Evolutionary conservation across 2,888 invertebrate species (phyloP), one percentile per base, ranked within the genome.

Genomic region (Litoditis marina): DNA sequence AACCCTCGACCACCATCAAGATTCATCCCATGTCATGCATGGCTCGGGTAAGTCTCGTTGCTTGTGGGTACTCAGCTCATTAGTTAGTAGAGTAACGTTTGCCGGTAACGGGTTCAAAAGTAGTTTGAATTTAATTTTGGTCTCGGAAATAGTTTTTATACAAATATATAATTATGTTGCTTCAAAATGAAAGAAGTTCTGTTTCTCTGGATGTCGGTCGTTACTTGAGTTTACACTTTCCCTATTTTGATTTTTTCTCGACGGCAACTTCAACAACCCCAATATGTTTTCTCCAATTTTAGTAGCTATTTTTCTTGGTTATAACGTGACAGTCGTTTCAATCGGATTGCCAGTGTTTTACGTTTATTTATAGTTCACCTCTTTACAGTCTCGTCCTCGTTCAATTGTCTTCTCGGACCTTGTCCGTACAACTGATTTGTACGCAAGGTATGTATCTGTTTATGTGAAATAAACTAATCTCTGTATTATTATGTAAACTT

Each of bases 351-450:
- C 2, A 2, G 1, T 39, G 11, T 11, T 8, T 6, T 27, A 32
- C 19, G 5, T 16, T 51, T 11, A 22, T 44, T 46, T 64, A n/a
- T n/a, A 39, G n/a, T 39, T n/a, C 11, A 39, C 25, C 8, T 44
- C 5, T 22, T 65, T 65, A 42, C 62, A 66, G 69, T 73, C 72
- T 2, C 66, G 65, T 44, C 70, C 71, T 2, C 60, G 63, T 2
- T 65, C 57, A 49, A 65, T 82, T 50, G 80, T 82, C 28, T 82
- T 78, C 67, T 69, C 76, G 3, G 77, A 80, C 30, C 67, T 82
- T 49, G 67, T 81, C 49, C 66, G 68, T 52, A 80, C 79, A 6
- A 74, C 58, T 8, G 78, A 80, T 62, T 54, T 77, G 25, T 81
- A 74, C 52, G 81, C 79, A 3, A 62, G 71, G 76, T 75, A 44